A percentile compares a stretch with the other conserved stretches of the same genome.
These are phyloP conservation scores for Otolemur crassicaudatus DNA, from an alignment of 2,797 vertebrate genomes.

Conservation along the genomic window DNA sequence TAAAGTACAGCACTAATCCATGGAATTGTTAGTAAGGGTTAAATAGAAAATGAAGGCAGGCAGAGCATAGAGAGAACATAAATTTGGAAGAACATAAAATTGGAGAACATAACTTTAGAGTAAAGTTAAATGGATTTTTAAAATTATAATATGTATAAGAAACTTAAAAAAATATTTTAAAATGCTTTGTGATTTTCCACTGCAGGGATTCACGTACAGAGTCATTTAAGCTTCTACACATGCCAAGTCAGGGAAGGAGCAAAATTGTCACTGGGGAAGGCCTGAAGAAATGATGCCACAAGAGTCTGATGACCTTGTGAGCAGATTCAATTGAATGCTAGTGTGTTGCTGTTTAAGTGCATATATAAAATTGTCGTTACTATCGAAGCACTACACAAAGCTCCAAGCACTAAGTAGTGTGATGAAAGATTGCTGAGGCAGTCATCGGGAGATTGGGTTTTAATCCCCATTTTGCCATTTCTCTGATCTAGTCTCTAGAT, in stretches of 20 bases:
- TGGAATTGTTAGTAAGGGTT: not conserved
- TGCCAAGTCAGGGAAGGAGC: not conserved
- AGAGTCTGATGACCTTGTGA: not conserved
- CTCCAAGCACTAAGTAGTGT: not conserved
- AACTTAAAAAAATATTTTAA: not conserved
- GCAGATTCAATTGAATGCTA: not conserved
- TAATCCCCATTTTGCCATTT: not conserved
- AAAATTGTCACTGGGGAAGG: not conserved
- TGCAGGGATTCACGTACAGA: not conserved
- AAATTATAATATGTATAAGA: not conserved
- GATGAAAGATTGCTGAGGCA: not conserved
- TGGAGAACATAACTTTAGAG: not conserved
- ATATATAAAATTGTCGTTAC: not conserved
- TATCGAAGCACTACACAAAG: not conserved
- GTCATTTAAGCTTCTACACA: not conserved
- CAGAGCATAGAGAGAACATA: not conserved
- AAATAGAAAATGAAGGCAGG: not conserved
- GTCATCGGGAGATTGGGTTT: not conserved
- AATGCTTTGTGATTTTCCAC: not conserved
- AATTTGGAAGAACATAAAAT: not conserved
- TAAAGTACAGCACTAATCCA: not conserved
- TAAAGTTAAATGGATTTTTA: not conserved
- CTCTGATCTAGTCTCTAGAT: not conserved
- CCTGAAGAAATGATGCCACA: not conserved
- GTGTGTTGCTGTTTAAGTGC: not conserved